Evolutionary conservation across 2,113 vertebrate genomes (phyloP).

Genomic region (Ploceus nigricollis): DNA sequence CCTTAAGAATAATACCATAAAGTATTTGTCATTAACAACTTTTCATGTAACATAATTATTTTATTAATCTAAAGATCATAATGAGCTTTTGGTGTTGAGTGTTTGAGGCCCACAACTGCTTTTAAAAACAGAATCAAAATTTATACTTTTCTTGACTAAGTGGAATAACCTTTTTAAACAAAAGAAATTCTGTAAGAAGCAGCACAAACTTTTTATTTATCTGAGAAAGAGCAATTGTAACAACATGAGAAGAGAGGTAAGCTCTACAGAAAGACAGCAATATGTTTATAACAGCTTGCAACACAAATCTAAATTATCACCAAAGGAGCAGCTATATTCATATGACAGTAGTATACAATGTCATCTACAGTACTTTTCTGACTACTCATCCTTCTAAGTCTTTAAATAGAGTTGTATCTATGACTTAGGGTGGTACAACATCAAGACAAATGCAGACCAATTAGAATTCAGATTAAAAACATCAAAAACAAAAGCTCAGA

Average conservation of each 20-base stretch:
- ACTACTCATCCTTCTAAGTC: not conserved
- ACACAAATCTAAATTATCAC: not conserved
- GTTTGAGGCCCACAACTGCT: not conserved
- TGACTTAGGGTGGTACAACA: not conserved
- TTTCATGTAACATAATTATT: not conserved
- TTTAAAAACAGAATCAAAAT: not conserved
- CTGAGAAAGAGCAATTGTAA: not conserved
- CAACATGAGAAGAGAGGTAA: not conserved
- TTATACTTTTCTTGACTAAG: not conserved
- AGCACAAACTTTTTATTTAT: not conserved
- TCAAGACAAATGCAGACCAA: not conserved
- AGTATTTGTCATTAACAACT: not conserved
- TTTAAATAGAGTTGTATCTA: not conserved
- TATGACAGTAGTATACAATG: not conserved
- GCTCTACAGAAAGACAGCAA: not conserved
- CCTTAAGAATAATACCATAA: not conserved
- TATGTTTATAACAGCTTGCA: not conserved
- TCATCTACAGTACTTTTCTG: not conserved
- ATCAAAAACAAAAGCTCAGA: not conserved
- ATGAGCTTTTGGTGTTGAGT: not conserved
- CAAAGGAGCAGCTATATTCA: not conserved
- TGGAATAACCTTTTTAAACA: not conserved
- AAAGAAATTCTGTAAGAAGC: not conserved
- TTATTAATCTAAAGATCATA: not conserved
- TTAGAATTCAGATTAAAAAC: not conserved